A percentile compares a stretch with the other conserved stretches of the same genome.
Evolutionary conservation across 2,888 invertebrate species (phyloP).

Genomic region (Eurois occulta): DNA sequence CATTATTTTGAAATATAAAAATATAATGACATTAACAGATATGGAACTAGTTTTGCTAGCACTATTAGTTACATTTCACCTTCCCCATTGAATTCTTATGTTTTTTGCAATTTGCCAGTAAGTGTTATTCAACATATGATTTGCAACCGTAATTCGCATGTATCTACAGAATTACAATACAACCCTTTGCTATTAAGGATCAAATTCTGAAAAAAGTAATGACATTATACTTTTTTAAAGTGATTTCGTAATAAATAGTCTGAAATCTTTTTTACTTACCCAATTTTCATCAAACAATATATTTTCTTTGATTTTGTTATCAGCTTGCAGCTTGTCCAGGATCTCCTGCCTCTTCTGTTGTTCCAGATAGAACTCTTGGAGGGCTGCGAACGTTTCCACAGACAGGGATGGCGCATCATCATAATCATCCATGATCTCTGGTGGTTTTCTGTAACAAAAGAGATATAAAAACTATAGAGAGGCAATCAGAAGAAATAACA

Average conservation of each 20-base stretch:
- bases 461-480: neutral
- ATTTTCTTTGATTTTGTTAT: slow-evolving; percentile 85
- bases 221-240: no score
- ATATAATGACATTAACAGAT: no score
- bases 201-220: no score
- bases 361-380: slow-evolving; percentile 94
- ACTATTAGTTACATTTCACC: no score
- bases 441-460: neutral
- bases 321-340: slow-evolving; percentile 85
- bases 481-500: neutral
- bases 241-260: neutral
- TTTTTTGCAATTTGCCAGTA: no score
- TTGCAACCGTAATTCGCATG: no score
- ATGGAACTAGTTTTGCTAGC: no score
- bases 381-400: slow-evolving; percentile 92
- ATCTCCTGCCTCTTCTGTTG: slow-evolving; percentile 91
- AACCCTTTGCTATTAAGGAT: no score
- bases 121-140: no score
- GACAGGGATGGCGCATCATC: slow-evolving; percentile 92
- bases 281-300: slow-evolving; percentile 94
- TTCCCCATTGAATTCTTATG: no score
- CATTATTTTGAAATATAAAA: no score
- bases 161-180: no score
- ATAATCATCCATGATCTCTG: slow-evolving; percentile 43
- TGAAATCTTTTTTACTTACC: slow-evolving; percentile 86